Conservation (phyloP, 2,888 invertebrate genomes). For the Volucella inanis region DNA sequence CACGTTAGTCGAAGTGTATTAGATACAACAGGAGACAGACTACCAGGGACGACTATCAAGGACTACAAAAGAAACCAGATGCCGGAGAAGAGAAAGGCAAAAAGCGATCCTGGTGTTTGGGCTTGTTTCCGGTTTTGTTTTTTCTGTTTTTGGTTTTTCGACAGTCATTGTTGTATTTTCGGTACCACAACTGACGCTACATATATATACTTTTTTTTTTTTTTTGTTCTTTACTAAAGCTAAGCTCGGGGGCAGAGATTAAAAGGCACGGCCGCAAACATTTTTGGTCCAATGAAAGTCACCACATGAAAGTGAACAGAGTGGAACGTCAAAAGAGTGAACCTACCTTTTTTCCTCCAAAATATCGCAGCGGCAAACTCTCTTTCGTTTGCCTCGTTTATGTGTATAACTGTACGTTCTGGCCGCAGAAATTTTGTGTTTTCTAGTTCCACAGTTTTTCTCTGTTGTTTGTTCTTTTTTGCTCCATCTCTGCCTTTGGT, state of each 20-base stretch:
- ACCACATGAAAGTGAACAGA: constrained; percentile 74
- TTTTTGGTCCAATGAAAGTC: constrained; percentile 77
- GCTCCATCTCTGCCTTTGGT: constrained; percentile 16
- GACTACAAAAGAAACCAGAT: constrained; percentile 50
- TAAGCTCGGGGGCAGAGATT: constrained; percentile 75
- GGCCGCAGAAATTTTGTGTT: constrained; percentile 71
- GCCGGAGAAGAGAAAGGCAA: constrained; percentile 52
- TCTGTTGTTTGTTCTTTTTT: constrained; percentile 41
- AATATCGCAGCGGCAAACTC: constrained; percentile 55
- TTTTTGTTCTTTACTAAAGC: constrained; percentile 33
- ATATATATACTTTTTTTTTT: not conserved
- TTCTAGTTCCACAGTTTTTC: constrained; percentile 70
- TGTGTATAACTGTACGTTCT: constrained; percentile 36
- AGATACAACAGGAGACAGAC: constrained; percentile 31
- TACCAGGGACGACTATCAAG: not conserved
- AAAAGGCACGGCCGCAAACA: constrained; percentile 77
- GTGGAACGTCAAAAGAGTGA: constrained; percentile 72
- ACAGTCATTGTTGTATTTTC: too few species aligned
- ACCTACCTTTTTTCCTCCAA: constrained; percentile 49
- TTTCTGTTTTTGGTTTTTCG: not conserved
- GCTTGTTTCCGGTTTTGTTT: constrained; percentile 26
- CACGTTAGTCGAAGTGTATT: constrained; percentile 47
- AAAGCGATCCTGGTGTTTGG: constrained; percentile 35
- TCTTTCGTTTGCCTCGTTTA: not conserved
- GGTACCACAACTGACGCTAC: constrained; percentile 54